Evolutionary conservation across 2,888 invertebrate genomes (phyloP).

Genomic region (Nowickia ferox): DNA sequence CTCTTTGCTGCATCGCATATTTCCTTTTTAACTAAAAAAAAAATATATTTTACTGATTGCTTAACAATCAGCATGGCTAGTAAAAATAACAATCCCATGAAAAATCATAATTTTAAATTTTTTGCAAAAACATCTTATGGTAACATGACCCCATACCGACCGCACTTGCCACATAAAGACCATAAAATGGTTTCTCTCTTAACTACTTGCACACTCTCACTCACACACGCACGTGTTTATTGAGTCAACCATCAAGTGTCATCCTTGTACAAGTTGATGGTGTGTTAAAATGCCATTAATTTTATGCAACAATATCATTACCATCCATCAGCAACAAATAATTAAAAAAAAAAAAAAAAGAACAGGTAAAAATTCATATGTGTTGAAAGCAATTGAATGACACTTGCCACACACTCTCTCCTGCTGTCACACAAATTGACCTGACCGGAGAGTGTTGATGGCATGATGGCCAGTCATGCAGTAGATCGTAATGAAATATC

Average conservation of each 20-base stretch:
- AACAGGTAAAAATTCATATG: constrained; percentile 6
- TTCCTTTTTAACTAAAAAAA: neutral
- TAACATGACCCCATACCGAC: neutral
- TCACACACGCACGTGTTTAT: neutral
- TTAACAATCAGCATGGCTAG: neutral
- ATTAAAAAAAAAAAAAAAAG: constrained; percentile 13
- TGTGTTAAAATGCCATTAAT: constrained; percentile 71
- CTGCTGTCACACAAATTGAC: constrained; percentile 20
- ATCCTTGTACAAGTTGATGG: constrained; percentile 72
- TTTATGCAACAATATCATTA: constrained; percentile 68
- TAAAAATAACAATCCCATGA: neutral
- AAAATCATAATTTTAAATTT: neutral
- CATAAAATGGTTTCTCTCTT: constrained; percentile 1
- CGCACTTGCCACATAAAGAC: neutral
- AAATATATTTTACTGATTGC: neutral
- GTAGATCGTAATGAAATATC: neutral
- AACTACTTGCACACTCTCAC: neutral
- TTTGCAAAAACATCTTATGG: neutral
- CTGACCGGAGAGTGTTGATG: constrained; percentile 10
- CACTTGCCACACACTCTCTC: neutral
- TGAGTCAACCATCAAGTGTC: constrained; percentile 61
- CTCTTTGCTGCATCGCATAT: neutral
- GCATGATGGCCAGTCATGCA: neutral
- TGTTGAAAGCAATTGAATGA: constrained; percentile 31
- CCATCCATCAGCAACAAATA: constrained; percentile 47